Percentiles rank a stretch among this genome's conserved stretches.
Conservation (phyloP, 2,113 vertebrate genomes). For the Anseranas semipalmata region DNA sequence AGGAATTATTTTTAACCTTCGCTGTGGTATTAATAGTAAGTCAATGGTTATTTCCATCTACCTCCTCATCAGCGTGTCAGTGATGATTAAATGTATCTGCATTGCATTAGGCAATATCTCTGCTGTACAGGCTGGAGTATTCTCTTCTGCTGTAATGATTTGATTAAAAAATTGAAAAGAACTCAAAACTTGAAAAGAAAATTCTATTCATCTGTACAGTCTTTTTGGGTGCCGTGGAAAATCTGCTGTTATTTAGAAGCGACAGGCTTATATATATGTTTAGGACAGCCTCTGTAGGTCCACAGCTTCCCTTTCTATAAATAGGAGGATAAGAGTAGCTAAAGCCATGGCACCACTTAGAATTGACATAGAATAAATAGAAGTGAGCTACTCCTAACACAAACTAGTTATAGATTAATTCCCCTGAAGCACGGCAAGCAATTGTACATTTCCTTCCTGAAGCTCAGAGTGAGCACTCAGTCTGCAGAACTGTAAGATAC, state of each 20-base stretch:
- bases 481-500: background rate
- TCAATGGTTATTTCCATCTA: conserved; percentile 39
- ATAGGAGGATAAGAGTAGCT: background rate
- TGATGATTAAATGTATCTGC: conserved; percentile 22
- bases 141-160: background rate
- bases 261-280: background rate
- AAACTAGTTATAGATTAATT: background rate
- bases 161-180: background rate
- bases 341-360: background rate
- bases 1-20: conserved; percentile 42
- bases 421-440: background rate
- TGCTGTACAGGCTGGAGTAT: background rate
- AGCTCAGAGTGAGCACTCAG: background rate
- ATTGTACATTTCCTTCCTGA: background rate
- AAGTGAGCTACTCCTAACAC: background rate
- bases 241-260: background rate
- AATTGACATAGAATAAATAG: background rate
- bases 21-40: conserved; percentile 35
- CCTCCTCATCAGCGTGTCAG: conserved; percentile 5
- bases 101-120: background rate
- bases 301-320: background rate
- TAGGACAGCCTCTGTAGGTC: background rate
- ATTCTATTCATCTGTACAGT: background rate
- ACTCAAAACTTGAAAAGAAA: background rate
- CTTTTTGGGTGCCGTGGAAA: background rate